phyloP scores from a whole-genome alignment of 2,888 invertebrate genomes.

The Drosophila paramelanica region DNA sequence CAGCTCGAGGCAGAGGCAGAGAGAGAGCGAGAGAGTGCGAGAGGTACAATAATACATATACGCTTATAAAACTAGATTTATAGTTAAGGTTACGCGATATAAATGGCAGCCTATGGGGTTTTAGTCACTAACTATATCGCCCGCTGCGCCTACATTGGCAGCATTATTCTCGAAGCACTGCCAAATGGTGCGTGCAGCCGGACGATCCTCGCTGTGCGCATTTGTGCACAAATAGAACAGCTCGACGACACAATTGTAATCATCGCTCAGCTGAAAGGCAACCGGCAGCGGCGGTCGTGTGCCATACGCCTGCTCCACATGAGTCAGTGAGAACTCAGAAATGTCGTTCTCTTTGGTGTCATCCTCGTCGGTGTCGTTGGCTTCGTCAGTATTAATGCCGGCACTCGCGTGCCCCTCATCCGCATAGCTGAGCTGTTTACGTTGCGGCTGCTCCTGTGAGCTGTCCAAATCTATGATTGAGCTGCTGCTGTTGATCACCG shows the following conservation, averaged over 20 bases:
- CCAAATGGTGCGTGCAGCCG: slow-evolving; percentile 86
- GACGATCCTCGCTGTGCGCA: slow-evolving; percentile 86
- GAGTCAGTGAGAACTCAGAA: slow-evolving; percentile 35
- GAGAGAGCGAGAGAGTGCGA: background rate
- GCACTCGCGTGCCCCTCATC: slow-evolving; percentile 4
- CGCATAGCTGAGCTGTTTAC: slow-evolving; percentile 15
- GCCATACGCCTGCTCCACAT: slow-evolving; percentile 84
- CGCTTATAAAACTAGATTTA: slow-evolving; percentile 6
- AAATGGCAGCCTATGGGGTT: background rate
- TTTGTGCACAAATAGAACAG: slow-evolving; percentile 91
- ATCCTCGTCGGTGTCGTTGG: slow-evolving; percentile 31
- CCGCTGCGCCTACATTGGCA: slow-evolving; percentile 24
- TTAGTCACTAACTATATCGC: slow-evolving; percentile 32
- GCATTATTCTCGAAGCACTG: slow-evolving; percentile 65
- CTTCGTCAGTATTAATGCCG: background rate
- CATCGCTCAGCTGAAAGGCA: slow-evolving; percentile 86
- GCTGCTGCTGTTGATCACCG: slow-evolving; percentile 38
- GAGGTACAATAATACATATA: slow-evolving; percentile 1
- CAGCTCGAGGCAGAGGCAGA: background rate
- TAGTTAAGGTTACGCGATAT: slow-evolving; percentile 14
- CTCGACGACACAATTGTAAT: slow-evolving; percentile 88
- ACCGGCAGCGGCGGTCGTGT: slow-evolving; percentile 90
- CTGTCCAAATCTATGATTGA: slow-evolving; percentile 47
- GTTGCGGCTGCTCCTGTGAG: slow-evolving; percentile 27
- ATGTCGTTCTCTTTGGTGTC: slow-evolving; percentile 62